These are phyloP conservation scores for Ectobius pallidus DNA, from an alignment of 2,888 invertebrate genomes.

Conservation along the genomic window DNA sequence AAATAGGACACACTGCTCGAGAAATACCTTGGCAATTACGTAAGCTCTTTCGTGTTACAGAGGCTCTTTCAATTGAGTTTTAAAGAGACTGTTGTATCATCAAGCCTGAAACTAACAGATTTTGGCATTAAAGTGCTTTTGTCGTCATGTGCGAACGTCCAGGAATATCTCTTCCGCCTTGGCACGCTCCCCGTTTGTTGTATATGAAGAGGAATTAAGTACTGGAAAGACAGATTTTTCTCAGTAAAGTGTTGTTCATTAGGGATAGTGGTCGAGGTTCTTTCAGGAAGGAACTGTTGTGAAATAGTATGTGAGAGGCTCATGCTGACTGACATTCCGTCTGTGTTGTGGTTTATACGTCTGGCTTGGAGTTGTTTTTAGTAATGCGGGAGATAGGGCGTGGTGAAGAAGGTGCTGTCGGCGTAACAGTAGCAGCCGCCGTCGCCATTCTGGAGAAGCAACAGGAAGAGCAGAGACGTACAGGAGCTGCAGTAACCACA, in stretches of 20 bases:
- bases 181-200: background rate
- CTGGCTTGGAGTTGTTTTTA: background rate
- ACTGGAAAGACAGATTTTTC: background rate
- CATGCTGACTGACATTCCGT: no score
- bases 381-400: conserved; percentile 8
- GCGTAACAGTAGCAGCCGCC: conserved; percentile 66
- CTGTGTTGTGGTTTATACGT: no score
- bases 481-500: conserved; percentile 55
- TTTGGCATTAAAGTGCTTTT: background rate
- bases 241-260: background rate
- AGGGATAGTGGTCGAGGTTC: background rate
- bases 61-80: no score
- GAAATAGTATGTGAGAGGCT: no score
- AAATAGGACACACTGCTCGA: no score
- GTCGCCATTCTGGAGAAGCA: conserved; percentile 58
- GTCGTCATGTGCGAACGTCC: background rate
- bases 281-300: background rate
- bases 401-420: conserved; percentile 52
- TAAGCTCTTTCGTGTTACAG: no score
- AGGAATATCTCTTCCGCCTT: conserved; percentile 1
- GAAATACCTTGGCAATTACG: no score
- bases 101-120: background rate
- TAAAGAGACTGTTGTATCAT: no score
- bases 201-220: background rate
- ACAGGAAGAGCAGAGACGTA: conserved; percentile 39